Conservation (phyloP, 2,797 vertebrate genomes). For the Oreonectes daqikongensis region DNA sequence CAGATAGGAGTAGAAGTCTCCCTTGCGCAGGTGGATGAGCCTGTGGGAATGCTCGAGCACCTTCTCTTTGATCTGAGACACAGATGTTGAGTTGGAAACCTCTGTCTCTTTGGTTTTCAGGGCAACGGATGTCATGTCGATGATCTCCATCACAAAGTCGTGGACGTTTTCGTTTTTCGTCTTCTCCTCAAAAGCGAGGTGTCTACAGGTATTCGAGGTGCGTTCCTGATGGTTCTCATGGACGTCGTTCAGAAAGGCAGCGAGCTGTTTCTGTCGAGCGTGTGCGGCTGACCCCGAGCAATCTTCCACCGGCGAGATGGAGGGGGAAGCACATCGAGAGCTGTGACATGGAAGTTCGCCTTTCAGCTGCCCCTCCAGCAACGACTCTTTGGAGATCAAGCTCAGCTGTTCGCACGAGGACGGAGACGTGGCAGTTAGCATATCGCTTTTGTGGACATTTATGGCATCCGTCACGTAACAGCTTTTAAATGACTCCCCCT, state of each 20-base stretch:
- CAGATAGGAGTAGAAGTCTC: slow-evolving; percentile 97
- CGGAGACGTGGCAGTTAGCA: slow-evolving; percentile 61
- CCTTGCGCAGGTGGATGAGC: slow-evolving; percentile 88
- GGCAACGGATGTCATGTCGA: slow-evolving; percentile 90
- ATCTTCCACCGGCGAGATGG: slow-evolving; percentile 66
- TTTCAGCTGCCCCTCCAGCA: slow-evolving; percentile 75
- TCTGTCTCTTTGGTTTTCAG: slow-evolving; percentile 84
- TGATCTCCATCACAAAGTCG: slow-evolving; percentile 93
- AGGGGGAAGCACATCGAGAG: slow-evolving; percentile 59
- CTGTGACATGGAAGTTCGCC: slow-evolving; percentile 80
- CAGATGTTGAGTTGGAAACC: slow-evolving; percentile 70
- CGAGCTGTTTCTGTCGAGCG: slow-evolving; percentile 71
- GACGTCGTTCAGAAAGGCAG: slow-evolving; percentile 70
- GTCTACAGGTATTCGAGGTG: slow-evolving; percentile 68
- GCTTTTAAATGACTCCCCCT: slow-evolving; percentile 73
- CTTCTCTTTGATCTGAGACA: slow-evolving; percentile 90
- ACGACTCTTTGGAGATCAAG: slow-evolving; percentile 60
- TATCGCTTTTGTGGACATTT: slow-evolving; percentile 65
- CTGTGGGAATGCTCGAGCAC: slow-evolving; percentile 92
- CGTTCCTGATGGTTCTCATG: slow-evolving; percentile 66
- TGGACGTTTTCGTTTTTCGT: slow-evolving; percentile 79
- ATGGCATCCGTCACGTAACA: slow-evolving; percentile 65
- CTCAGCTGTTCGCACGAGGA: slow-evolving; percentile 59
- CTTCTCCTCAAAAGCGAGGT: slow-evolving; percentile 64
- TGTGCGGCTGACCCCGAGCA: slow-evolving; percentile 56